These are phyloP conservation scores for Neolamprologus devosi DNA, from an alignment of 2,113 vertebrate species.

Conservation along the genomic window DNA sequence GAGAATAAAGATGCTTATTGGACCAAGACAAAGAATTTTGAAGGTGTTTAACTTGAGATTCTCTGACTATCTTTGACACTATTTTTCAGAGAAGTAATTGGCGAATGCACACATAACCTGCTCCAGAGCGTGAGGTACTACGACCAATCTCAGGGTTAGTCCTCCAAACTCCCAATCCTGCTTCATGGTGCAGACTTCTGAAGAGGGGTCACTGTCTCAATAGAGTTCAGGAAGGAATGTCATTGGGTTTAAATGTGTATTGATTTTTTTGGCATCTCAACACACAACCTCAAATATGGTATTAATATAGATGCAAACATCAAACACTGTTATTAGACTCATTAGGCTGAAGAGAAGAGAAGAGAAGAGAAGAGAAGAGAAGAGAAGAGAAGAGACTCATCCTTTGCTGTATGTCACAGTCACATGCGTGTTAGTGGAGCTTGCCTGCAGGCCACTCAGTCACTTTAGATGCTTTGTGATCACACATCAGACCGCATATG, in stretches of 20 bases:
- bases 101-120: not conserved
- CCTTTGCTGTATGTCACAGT: not conserved
- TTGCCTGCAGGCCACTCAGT: slow-evolving; percentile 5
- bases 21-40: not conserved
- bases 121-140: not conserved
- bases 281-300: not conserved
- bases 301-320: not conserved
- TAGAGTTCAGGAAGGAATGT: not conserved
- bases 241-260: not conserved
- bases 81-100: not conserved
- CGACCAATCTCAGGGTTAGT: not conserved
- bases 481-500: not conserved
- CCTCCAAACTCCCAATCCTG: accelerated
- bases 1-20: not conserved
- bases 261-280: not conserved
- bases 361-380: not conserved
- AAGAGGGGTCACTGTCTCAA: not conserved
- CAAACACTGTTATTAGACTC: not conserved
- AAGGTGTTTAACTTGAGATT: not conserved
- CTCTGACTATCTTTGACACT: not conserved
- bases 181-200: not conserved
- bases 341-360: not conserved
- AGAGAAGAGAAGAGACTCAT: not conserved
- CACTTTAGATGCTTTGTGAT: slow-evolving; percentile 16
- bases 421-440: slow-evolving; percentile 27